phyloP scores from a whole-genome alignment of 2,888 invertebrate genomes.

The Ochlodes sylvanus region DNA sequence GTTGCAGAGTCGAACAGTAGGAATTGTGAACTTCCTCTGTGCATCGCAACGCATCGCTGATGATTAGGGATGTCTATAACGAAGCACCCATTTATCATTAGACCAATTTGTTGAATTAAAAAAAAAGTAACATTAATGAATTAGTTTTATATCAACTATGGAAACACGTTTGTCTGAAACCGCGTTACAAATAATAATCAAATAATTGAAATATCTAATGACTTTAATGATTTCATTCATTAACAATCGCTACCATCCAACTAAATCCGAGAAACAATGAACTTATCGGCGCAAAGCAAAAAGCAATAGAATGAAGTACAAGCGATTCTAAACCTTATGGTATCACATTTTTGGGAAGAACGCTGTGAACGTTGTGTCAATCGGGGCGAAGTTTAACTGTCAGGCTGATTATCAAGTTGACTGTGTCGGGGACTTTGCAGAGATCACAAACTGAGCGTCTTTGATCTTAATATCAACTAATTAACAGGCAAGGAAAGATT shows the following conservation, averaged over 20 bases:
- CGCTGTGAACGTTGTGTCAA: constrained; percentile 3
- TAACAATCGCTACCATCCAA: not conserved
- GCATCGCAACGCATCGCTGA: no score
- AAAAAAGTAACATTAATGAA: no score
- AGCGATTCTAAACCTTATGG: constrained; percentile 42
- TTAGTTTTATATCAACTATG: no score
- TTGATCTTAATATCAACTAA: constrained; percentile 79
- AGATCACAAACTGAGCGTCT: constrained; percentile 68
- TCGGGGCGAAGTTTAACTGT: constrained; percentile 70
- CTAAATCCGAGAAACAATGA: constrained; percentile 1
- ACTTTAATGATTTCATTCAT: not conserved
- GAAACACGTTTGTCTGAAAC: no score
- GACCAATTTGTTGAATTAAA: no score
- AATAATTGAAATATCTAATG: no score
- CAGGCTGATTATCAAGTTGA: constrained; percentile 70
- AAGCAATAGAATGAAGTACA: constrained; percentile 41
- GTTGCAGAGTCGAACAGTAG: no score
- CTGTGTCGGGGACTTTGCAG: constrained; percentile 62
- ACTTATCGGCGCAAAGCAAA: constrained; percentile 8
- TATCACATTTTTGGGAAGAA: constrained; percentile 1
- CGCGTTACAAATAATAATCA: no score
- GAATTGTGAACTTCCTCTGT: no score
- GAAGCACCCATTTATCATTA: no score
- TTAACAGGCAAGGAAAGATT: constrained; percentile 75
- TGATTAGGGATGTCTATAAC: no score